Evolutionary conservation across 2,113 vertebrate species (phyloP).

Genomic region (Ascaphus truei): DNA sequence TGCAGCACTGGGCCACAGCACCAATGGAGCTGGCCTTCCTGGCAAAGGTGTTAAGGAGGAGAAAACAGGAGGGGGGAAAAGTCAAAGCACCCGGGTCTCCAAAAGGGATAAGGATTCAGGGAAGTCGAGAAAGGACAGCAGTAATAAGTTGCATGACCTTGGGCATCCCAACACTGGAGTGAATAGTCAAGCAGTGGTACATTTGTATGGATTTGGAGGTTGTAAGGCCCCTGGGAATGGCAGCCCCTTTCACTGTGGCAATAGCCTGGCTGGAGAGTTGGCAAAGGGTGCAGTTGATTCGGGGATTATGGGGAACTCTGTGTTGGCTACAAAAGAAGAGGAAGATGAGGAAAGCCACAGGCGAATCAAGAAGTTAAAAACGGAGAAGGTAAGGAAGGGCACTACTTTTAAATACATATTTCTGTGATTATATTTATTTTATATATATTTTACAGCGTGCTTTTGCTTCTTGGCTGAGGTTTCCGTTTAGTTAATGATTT

Average conservation of each 20-base stretch:
- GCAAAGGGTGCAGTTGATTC: conserved; percentile 72
- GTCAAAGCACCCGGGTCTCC: conserved; percentile 74
- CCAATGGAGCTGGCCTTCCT: conserved; percentile 48
- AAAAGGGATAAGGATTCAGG: conserved; percentile 83
- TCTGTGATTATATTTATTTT: too few species aligned
- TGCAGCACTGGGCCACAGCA: conserved; percentile 73
- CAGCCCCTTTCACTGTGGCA: conserved; percentile 73
- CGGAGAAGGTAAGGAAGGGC: conserved; percentile 79
- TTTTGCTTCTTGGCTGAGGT: too few species aligned
- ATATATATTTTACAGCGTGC: too few species aligned
- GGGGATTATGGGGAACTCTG: conserved; percentile 78
- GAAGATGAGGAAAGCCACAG: conserved; percentile 64
- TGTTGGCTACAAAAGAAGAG: conserved; percentile 70
- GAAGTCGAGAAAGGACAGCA: conserved; percentile 75
- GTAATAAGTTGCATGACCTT: conserved; percentile 69
- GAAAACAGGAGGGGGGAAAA: conserved; percentile 72
- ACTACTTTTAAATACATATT: background rate
- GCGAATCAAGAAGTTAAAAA: conserved; percentile 87
- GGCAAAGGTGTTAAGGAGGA: conserved; percentile 81
- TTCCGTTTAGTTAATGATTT: too few species aligned
- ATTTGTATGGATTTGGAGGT: conserved; percentile 71
- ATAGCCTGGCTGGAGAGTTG: conserved; percentile 65
- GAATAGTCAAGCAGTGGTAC: conserved; percentile 65
- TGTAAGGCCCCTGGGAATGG: conserved; percentile 66
- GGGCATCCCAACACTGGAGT: conserved; percentile 64